Conservation (phyloP, 35 echinoderm and acorn worm genomes). For the Chiridota heheva region DNA sequence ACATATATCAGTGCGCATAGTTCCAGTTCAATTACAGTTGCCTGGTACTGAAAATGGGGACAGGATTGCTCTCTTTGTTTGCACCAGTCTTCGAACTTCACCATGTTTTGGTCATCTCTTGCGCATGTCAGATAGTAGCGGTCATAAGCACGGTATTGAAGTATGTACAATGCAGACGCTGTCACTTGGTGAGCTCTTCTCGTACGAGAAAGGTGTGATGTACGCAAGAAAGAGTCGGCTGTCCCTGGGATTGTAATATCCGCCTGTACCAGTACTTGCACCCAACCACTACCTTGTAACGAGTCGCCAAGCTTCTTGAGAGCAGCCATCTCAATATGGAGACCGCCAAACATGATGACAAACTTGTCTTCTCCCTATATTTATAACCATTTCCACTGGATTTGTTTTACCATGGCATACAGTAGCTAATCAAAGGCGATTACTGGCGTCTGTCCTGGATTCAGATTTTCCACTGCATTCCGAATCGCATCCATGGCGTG, state of each 20-base stretch:
- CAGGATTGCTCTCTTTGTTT: neutral
- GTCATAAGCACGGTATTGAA: neutral
- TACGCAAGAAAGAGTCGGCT: constrained; percentile 3
- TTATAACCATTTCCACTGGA: constrained; percentile 58
- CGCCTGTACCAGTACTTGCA: neutral
- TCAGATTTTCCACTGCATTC: constrained; percentile 12
- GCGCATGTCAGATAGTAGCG: neutral
- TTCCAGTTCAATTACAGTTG: constrained; percentile 10
- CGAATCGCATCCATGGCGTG: constrained; percentile 47
- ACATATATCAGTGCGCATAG: constrained; percentile 1
- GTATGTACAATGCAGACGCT: neutral
- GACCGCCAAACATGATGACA: constrained; percentile 44
- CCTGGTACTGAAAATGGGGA: constrained; percentile 29
- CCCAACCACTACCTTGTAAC: constrained; percentile 21
- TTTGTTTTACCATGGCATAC: constrained; percentile 49
- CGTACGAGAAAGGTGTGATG: neutral
- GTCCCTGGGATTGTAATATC: constrained; percentile 10
- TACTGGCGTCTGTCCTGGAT: constrained; percentile 63
- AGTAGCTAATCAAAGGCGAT: constrained; percentile 48
- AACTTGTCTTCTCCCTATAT: constrained; percentile 44
- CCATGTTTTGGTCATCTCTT: neutral
- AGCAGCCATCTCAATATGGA: constrained; percentile 42
- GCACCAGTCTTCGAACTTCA: constrained; percentile 5
- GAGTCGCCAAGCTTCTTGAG: constrained; percentile 14
- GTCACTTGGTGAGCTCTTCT: constrained; percentile 17